A percentile compares a stretch with the other conserved stretches of the same genome.
These are phyloP conservation scores for Antitype chi DNA, from an alignment of 2,888 invertebrate genomes.

Conservation along the genomic window DNA sequence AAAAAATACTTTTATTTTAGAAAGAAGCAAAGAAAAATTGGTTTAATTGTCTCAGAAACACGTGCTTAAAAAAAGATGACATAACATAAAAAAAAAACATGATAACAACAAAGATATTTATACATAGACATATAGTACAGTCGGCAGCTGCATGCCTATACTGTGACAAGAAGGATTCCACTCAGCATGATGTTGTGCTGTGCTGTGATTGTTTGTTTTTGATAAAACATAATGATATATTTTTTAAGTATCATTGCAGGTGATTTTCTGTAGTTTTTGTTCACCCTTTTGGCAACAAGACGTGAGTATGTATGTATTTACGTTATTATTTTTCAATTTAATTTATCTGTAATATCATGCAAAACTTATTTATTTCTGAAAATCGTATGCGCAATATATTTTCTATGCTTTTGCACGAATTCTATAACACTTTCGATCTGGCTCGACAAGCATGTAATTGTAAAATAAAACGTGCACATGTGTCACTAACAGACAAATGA, in stretches of 20 bases:
- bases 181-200: too few species aligned
- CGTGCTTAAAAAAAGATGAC: too few species aligned
- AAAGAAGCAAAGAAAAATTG: too few species aligned
- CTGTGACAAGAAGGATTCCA: too few species aligned
- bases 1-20: too few species aligned
- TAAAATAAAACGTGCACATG: constrained; percentile 22
- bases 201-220: too few species aligned
- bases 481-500: constrained; percentile 10
- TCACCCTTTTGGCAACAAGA: background rate
- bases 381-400: background rate
- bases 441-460: background rate
- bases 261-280: background rate
- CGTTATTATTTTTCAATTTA: background rate
- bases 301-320: background rate
- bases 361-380: background rate
- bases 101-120: too few species aligned
- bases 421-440: background rate
- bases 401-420: background rate
- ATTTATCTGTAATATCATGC: background rate
- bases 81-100: too few species aligned
- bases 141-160: too few species aligned
- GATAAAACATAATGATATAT: too few species aligned
- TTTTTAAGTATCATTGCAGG: background rate
- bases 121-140: too few species aligned
- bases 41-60: too few species aligned